These are phyloP conservation scores for Xerus inauris DNA, from an alignment of 2,113 vertebrate genomes.

Conservation along the genomic window DNA sequence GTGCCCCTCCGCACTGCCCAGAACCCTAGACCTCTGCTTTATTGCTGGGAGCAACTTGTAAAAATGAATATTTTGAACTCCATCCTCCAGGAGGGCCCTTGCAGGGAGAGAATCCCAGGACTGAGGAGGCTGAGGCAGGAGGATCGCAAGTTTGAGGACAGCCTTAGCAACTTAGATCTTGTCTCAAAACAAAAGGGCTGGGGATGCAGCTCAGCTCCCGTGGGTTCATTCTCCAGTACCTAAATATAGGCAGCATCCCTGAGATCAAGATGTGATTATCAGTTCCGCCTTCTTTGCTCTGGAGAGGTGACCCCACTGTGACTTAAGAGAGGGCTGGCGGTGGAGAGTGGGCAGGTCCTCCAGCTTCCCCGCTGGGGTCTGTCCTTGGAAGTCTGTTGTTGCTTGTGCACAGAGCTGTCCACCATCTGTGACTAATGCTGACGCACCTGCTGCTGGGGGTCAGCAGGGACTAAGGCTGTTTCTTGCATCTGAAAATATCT, in stretches of 20 bases:
- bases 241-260: background rate
- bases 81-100: conserved; percentile 67
- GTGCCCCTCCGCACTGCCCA: background rate
- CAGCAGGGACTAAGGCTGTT: background rate
- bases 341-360: background rate
- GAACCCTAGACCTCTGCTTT: background rate
- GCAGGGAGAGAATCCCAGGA: conserved; percentile 49
- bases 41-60: conserved; percentile 49
- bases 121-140: background rate
- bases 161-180: background rate
- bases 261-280: background rate
- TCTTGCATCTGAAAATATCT: conserved; percentile 33
- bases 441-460: background rate
- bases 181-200: background rate
- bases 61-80: conserved; percentile 73
- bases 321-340: background rate
- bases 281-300: background rate
- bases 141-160: background rate
- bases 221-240: background rate
- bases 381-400: background rate
- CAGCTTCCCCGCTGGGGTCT: background rate
- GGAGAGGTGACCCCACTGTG: background rate
- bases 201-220: background rate
- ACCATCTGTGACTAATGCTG: background rate
- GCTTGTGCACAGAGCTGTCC: background rate